These are phyloP conservation scores for Luperina testacea DNA, from an alignment of 2,888 invertebrate genomes.

Conservation along the genomic window DNA sequence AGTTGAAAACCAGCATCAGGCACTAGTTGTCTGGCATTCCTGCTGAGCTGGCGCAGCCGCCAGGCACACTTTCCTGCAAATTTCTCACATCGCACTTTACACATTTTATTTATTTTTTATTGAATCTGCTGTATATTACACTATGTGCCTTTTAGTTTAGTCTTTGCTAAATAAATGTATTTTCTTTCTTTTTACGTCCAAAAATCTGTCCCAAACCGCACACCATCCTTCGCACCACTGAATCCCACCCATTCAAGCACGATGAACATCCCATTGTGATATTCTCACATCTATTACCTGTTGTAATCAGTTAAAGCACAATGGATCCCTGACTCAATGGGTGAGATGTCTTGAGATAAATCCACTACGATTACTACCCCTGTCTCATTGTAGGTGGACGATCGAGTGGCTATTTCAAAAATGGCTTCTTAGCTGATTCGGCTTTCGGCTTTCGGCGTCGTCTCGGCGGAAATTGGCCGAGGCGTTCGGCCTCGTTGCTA, in stretches of 20 bases:
- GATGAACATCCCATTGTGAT: conserved; percentile 78
- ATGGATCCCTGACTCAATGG: conserved; percentile 81
- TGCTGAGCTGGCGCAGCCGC: too few species aligned
- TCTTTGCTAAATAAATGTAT: background rate
- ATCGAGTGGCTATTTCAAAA: conserved; percentile 73
- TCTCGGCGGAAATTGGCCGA: conserved; percentile 62
- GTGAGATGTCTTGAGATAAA: conserved; percentile 84
- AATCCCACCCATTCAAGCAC: conserved; percentile 51
- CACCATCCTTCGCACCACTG: conserved; percentile 2
- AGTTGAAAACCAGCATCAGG: too few species aligned
- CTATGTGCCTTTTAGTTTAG: too few species aligned
- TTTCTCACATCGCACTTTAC: too few species aligned
- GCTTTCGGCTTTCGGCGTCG: conserved; percentile 33
- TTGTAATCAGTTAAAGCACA: conserved; percentile 84
- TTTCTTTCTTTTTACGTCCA: background rate
- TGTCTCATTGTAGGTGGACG: conserved; percentile 63
- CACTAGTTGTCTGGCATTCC: too few species aligned
- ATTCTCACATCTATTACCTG: conserved; percentile 84
- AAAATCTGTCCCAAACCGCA: background rate
- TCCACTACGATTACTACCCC: conserved; percentile 65
- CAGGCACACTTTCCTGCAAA: too few species aligned
- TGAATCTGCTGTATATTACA: too few species aligned
- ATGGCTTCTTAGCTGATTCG: conserved; percentile 66
- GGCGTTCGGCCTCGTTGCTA: conserved; percentile 26
- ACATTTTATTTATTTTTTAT: too few species aligned